Evolutionary conservation across 2,797 vertebrate genomes (phyloP).

Genomic region (Lacerta agilis): DNA sequence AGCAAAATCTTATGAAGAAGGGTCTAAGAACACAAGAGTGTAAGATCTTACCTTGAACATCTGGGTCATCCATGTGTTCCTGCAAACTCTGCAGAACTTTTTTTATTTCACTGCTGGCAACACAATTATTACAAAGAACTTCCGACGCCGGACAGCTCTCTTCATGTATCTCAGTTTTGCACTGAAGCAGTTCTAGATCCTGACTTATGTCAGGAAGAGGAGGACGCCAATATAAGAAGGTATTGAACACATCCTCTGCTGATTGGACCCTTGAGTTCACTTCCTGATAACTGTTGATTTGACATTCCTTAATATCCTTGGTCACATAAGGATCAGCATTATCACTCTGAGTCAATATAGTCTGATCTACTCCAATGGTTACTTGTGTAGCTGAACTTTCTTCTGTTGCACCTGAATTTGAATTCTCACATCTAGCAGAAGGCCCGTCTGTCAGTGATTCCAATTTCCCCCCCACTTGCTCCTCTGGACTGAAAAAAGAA

Average conservation of each 20-base stretch:
- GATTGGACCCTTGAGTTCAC: conserved; percentile 34
- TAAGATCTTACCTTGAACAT: conserved; percentile 85
- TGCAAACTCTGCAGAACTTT: conserved; percentile 90
- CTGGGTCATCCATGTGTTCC: conserved; percentile 87
- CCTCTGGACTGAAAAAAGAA: conserved; percentile 58
- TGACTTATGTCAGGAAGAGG: conserved; percentile 89
- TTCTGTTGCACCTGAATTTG: conserved; percentile 39
- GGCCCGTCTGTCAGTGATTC: background rate
- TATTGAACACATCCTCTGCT: conserved; percentile 82
- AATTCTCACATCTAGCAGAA: conserved; percentile 1
- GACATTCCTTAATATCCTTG: conserved; percentile 59
- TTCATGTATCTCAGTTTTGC: conserved; percentile 65
- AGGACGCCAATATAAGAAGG: conserved; percentile 89
- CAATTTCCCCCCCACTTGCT: conserved; percentile 44
- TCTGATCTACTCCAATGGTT: conserved; percentile 51
- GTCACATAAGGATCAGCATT: conserved; percentile 48
- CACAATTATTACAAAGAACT: conserved; percentile 56
- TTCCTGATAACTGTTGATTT: conserved; percentile 44
- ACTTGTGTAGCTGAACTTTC: conserved; percentile 61
- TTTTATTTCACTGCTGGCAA: conserved; percentile 87
- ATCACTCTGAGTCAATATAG: conserved; percentile 57
- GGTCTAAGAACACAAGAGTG: background rate
- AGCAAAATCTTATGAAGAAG: background rate
- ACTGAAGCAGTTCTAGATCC: conserved; percentile 85
- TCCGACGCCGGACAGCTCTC: conserved; percentile 18